A percentile compares a stretch with the other conserved stretches of the same genome.
Evolutionary conservation across 2,888 invertebrate species (phyloP).

Genomic region (Ptilodon capucinus): DNA sequence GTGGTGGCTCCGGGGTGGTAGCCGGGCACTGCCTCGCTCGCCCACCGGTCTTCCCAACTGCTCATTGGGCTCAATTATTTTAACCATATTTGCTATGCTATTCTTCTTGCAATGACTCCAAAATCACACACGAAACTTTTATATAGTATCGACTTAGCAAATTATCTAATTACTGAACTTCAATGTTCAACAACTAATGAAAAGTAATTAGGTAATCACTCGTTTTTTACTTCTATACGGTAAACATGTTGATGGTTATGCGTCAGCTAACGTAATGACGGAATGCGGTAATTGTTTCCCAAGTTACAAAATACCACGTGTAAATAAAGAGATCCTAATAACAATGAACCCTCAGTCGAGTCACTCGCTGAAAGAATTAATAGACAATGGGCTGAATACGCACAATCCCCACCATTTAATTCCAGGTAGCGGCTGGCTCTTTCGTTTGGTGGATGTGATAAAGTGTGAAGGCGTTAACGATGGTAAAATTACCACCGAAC

Average conservation of each 20-base stretch:
- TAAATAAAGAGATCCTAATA: slow-evolving; percentile 9
- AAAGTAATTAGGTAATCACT: slow-evolving; percentile 4
- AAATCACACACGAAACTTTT: neutral
- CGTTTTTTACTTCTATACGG: neutral
- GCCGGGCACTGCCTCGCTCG: slow-evolving; percentile 19
- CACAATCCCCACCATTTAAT: slow-evolving; percentile 4
- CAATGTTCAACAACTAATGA: slow-evolving; percentile 12
- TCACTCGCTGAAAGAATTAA: slow-evolving; percentile 19
- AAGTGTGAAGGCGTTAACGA: slow-evolving; percentile 12
- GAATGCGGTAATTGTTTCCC: slow-evolving; percentile 13
- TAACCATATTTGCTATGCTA: slow-evolving; percentile 43
- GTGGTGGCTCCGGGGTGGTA: slow-evolving; percentile 33
- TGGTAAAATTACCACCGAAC: slow-evolving; percentile 28
- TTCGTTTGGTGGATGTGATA: slow-evolving; percentile 16
- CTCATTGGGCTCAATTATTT: slow-evolving; percentile 32
- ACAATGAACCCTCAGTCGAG: slow-evolving; percentile 21
- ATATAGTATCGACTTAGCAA: slow-evolving; percentile 5
- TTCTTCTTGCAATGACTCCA: slow-evolving; percentile 5
- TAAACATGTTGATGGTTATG: slow-evolving; percentile 1
- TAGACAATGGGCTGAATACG: slow-evolving; percentile 26
- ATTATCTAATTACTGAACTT: slow-evolving; percentile 5
- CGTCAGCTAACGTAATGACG: neutral
- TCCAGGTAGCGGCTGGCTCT: slow-evolving; percentile 13
- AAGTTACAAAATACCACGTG: slow-evolving; percentile 21
- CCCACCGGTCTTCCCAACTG: slow-evolving; percentile 28